Evolutionary conservation across 2,888 invertebrate genomes (phyloP).

Genomic region (Therioaphis trifolii): DNA sequence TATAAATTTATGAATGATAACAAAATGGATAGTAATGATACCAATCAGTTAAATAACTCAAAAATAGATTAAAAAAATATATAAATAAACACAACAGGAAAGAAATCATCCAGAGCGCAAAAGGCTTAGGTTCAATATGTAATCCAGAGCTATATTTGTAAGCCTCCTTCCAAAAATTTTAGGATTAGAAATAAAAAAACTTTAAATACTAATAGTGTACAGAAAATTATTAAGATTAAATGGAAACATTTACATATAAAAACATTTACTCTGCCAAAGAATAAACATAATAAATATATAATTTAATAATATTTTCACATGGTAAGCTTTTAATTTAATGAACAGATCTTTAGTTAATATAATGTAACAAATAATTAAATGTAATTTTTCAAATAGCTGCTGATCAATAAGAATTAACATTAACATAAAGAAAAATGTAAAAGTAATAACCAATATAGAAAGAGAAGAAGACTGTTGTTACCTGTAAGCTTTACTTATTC

Average conservation of each 20-base stretch:
- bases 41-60: too few species aligned
- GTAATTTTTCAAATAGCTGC: slow-evolving; percentile 37
- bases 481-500: slow-evolving; percentile 58
- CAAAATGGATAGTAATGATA: too few species aligned
- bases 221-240: not conserved
- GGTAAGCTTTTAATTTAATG: slow-evolving; percentile 36
- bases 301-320: not conserved
- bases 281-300: not conserved
- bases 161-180: too few species aligned
- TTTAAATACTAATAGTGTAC: too few species aligned
- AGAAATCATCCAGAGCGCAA: too few species aligned
- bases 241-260: not conserved
- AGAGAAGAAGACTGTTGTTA: slow-evolving; percentile 50
- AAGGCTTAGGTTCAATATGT: too few species aligned
- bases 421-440: slow-evolving; percentile 60
- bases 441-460: slow-evolving; percentile 66
- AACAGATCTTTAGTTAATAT: slow-evolving; percentile 45
- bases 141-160: too few species aligned
- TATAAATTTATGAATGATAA: too few species aligned
- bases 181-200: too few species aligned
- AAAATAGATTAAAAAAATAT: too few species aligned
- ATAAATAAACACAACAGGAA: too few species aligned
- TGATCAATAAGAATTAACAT: slow-evolving; percentile 45
- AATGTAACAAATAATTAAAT: slow-evolving; percentile 15
- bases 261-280: not conserved